Evolutionary conservation across 2,888 invertebrate genomes (phyloP).

Genomic region (Leucozona laternaria): DNA sequence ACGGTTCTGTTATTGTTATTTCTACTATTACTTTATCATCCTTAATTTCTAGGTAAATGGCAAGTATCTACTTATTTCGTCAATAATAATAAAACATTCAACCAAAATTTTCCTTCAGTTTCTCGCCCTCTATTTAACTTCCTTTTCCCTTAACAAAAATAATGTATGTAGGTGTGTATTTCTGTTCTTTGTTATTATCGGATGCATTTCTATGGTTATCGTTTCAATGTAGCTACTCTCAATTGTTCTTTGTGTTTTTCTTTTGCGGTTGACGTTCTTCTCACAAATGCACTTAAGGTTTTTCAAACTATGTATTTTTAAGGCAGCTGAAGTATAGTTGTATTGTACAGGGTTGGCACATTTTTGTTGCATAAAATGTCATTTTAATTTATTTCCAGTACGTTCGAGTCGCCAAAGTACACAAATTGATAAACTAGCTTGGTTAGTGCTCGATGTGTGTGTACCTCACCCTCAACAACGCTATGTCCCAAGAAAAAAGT

Average conservation of each 20-base stretch:
- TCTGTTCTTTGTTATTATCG: no score
- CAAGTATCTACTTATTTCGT: neutral
- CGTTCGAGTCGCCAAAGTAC: no score
- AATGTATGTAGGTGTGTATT: no score
- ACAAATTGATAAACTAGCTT: no score
- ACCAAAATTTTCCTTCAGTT: neutral
- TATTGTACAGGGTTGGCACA: neutral
- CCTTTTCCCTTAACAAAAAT: neutral
- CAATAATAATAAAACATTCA: neutral
- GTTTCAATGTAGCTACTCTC: neutral
- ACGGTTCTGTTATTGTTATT: neutral
- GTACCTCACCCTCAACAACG: no score
- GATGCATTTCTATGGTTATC: neutral
- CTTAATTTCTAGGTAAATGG: neutral
- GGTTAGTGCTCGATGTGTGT: no score
- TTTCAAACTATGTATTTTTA: no score
- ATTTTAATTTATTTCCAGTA: no score
- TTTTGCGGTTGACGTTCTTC: neutral
- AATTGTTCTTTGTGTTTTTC: neutral
- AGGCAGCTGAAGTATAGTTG: no score
- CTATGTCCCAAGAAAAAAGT: no score
- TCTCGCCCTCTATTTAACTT: neutral
- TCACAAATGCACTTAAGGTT: neutral
- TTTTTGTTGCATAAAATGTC: no score
- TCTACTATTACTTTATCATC: neutral